Conservation (phyloP, 2,888 invertebrate species). For the Drosophila melanosoma region DNA sequence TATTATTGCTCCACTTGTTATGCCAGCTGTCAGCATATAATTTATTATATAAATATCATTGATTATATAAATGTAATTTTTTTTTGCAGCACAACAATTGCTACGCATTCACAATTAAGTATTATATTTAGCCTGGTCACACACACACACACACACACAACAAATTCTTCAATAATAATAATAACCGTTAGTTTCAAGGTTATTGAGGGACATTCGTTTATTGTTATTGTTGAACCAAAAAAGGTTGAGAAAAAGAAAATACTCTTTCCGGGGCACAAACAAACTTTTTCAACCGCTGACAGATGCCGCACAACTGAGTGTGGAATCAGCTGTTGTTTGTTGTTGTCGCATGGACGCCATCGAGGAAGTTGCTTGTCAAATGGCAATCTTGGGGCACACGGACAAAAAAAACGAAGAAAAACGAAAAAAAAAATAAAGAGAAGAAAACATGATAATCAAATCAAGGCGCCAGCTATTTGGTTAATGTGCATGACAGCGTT, state of each 20-base stretch:
- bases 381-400: slow-evolving; percentile 54
- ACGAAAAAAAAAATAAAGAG: not conserved
- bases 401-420: slow-evolving; percentile 16
- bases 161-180: slow-evolving; percentile 14
- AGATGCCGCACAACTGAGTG: slow-evolving; percentile 24
- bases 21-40: not conserved
- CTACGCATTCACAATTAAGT: not conserved
- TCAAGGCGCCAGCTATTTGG: slow-evolving; percentile 79
- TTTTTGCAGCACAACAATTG: not conserved
- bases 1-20: not conserved
- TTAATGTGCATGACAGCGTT: slow-evolving; percentile 67
- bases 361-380: slow-evolving; percentile 75
- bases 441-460: slow-evolving; percentile 72
- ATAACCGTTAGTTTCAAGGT: slow-evolving; percentile 10
- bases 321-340: slow-evolving; percentile 32
- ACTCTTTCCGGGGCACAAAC: slow-evolving; percentile 37
- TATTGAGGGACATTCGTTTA: slow-evolving; percentile 16
- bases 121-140: slow-evolving; percentile 4
- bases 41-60: not conserved
- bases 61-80: not conserved
- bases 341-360: slow-evolving; percentile 39
- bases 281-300: slow-evolving; percentile 24
- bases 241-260: slow-evolving; percentile 11
- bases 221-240: slow-evolving; percentile 14
- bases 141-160: not conserved